Conservation (phyloP, 2,888 invertebrate species). For the Conomelus anceps region DNA sequence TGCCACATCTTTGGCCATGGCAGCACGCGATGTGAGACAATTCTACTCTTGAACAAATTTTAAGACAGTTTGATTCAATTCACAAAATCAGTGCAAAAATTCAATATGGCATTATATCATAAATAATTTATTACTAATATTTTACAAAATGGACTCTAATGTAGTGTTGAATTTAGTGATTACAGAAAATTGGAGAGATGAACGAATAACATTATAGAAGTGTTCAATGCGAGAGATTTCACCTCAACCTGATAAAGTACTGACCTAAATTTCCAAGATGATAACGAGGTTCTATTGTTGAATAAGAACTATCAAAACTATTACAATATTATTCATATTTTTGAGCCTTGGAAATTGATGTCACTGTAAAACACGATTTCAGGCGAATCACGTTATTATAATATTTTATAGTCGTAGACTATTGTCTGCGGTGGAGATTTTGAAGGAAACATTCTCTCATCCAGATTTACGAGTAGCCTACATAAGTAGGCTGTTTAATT, state of each 20-base stretch:
- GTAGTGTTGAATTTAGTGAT: not conserved
- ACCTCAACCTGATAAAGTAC: not conserved
- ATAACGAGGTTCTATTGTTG: not conserved
- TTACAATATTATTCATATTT: not conserved
- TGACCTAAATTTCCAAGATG: not conserved
- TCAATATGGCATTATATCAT: too few species aligned
- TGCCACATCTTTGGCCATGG: too few species aligned
- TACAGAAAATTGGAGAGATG: not conserved
- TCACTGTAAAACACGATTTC: not conserved
- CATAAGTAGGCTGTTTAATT: too few species aligned
- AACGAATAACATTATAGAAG: not conserved
- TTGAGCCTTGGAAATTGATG: not conserved
- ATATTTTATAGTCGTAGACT: not conserved
- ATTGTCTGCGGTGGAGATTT: not conserved
- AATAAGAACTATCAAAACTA: too few species aligned
- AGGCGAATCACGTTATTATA: not conserved
- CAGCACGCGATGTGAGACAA: too few species aligned
- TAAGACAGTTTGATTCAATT: too few species aligned
- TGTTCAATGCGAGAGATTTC: not conserved
- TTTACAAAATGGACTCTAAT: too few species aligned
- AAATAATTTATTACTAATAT: too few species aligned
- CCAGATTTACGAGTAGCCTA: too few species aligned
- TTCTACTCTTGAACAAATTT: too few species aligned
- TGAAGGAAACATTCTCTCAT: not conserved
- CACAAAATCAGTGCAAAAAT: too few species aligned